Evolutionary conservation across 2,888 invertebrate genomes (phyloP).

Genomic region (Rutpela maculata): DNA sequence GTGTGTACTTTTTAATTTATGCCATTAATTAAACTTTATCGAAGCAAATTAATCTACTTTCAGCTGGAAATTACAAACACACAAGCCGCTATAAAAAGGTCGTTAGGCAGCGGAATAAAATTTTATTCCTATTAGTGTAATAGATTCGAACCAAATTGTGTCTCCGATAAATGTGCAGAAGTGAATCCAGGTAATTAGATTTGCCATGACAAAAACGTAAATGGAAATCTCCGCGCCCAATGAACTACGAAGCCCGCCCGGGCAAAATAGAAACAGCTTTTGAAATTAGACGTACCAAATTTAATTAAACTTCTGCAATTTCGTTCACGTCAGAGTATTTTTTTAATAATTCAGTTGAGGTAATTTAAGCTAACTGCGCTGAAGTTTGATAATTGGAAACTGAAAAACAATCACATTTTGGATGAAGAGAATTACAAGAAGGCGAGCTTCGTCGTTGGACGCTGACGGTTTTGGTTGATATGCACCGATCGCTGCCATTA

Average conservation of each 20-base stretch:
- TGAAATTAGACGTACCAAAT: conserved; percentile 56
- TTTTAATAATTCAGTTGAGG: conserved; percentile 22
- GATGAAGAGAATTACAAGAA: not conserved
- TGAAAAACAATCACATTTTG: not conserved
- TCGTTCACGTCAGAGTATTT: conserved; percentile 31
- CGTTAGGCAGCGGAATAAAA: conserved; percentile 8
- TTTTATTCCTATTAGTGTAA: conserved; percentile 2
- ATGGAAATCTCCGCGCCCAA: conserved; percentile 36
- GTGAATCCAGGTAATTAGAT: conserved; percentile 39
- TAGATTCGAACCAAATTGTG: conserved; percentile 27
- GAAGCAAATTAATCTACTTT: conserved; percentile 2
- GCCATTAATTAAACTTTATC: conserved; percentile 1
- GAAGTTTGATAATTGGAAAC: conserved; percentile 1
- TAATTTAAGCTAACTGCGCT: not conserved
- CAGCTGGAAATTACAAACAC: conserved; percentile 8
- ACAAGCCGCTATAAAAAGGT: conserved; percentile 10
- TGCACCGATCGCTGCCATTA: not conserved
- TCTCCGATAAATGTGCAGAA: conserved; percentile 19
- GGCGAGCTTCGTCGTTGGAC: not conserved
- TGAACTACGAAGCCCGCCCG: conserved; percentile 35
- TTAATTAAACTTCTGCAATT: conserved; percentile 59
- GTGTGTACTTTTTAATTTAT: conserved; percentile 7
- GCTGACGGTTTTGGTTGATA: not conserved
- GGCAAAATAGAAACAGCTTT: conserved; percentile 56
- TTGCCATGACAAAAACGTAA: conserved; percentile 35